Conservation (phyloP, 2,797 vertebrate species). For the Sebastes nivosus region DNA sequence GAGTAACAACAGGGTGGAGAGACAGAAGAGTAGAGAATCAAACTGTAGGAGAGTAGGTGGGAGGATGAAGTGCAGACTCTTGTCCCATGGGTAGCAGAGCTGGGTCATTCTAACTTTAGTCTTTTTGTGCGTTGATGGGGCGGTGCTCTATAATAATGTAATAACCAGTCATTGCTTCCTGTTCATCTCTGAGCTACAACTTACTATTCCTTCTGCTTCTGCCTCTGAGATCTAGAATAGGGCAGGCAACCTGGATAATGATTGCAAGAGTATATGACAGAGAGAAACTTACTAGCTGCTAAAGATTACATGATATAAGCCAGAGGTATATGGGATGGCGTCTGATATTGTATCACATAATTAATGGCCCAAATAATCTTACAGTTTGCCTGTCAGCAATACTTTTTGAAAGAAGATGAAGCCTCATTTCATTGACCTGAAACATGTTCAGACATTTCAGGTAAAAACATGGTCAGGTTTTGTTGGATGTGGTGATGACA, state of each 20-base stretch:
- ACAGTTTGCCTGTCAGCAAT: neutral
- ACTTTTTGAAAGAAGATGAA: neutral
- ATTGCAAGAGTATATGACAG: neutral
- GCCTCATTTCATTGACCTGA: neutral
- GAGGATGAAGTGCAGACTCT: constrained; percentile 49
- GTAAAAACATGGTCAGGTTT: neutral
- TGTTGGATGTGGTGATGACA: neutral
- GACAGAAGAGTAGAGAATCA: constrained; percentile 13
- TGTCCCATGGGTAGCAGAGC: constrained; percentile 55
- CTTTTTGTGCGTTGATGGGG: constrained; percentile 31
- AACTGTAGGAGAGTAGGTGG: constrained; percentile 42
- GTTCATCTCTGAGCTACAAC: constrained; percentile 17
- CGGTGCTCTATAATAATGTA: constrained; percentile 57
- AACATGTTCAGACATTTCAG: neutral
- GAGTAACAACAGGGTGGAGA: constrained; percentile 21
- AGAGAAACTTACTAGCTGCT: neutral
- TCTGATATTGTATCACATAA: neutral
- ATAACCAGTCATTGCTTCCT: constrained; percentile 40
- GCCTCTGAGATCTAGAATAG: neutral
- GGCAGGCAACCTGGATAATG: neutral
- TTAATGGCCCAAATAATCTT: neutral
- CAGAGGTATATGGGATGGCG: neutral
- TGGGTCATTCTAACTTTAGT: constrained; percentile 73
- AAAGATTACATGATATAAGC: neutral
- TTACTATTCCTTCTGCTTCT: neutral